These are phyloP conservation scores for Nomada fucata DNA, from an alignment of 2,888 invertebrate genomes.

Conservation along the genomic window DNA sequence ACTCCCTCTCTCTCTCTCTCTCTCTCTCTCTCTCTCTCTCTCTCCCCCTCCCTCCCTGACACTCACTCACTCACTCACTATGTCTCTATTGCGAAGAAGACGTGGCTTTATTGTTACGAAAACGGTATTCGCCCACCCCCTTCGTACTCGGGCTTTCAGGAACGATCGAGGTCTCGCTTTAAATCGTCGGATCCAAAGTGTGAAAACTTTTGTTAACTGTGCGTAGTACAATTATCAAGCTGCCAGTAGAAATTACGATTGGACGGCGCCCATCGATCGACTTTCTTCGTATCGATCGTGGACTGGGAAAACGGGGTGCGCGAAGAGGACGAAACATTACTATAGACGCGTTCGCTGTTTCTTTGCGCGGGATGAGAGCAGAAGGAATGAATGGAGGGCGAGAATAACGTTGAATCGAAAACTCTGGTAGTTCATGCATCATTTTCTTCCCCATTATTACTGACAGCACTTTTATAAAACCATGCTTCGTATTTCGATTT, in stretches of 20 bases:
- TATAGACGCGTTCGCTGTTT: background rate
- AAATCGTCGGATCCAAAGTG: slow-evolving; percentile 49
- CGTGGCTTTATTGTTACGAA: slow-evolving; percentile 61
- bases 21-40: slow-evolving; percentile 5
- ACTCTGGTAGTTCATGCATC: no score
- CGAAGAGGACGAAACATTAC: background rate
- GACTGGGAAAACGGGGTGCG: background rate
- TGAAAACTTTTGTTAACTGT: slow-evolving; percentile 39
- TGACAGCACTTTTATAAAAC: no score
- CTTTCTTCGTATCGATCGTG: background rate
- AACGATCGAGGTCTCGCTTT: slow-evolving; percentile 37
- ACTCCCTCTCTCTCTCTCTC: slow-evolving; percentile 11
- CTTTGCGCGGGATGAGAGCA: no score
- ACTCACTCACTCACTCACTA: background rate
- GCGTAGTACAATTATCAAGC: slow-evolving; percentile 17
- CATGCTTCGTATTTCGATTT: no score
- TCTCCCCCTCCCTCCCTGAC: background rate
- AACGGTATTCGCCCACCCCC: slow-evolving; percentile 32
- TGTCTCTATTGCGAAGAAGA: slow-evolving; percentile 40
- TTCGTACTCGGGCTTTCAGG: slow-evolving; percentile 27
- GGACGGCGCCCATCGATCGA: slow-evolving; percentile 6
- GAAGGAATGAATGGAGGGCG: background rate
- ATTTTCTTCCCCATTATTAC: no score
- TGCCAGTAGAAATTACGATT: background rate
- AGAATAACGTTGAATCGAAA: background rate